Evolutionary conservation across 1,140 invertebrate genomes (phyloP).

Genomic region (Calephelis virginiensis): DNA sequence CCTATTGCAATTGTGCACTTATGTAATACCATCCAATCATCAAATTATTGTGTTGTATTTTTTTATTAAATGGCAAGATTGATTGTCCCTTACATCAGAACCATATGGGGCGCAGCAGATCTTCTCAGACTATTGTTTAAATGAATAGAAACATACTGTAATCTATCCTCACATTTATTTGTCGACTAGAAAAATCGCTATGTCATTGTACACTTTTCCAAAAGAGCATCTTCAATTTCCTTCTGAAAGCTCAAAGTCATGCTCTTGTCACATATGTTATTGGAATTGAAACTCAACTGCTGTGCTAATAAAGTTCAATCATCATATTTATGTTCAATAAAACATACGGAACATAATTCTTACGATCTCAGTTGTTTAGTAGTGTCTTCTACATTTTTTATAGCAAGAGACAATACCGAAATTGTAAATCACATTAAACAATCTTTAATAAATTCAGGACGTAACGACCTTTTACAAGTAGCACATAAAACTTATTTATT

Average conservation of each 20-base stretch:
- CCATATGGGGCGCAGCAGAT: too few relatives aligned
- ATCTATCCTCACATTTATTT: constrained; percentile 29
- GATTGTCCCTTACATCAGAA: too few relatives aligned
- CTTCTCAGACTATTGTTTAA: neutral
- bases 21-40: too few relatives aligned
- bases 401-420: too few relatives aligned
- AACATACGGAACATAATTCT: constrained; percentile 38
- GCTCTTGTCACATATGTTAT: constrained; percentile 60
- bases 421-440: too few relatives aligned
- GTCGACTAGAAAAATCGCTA: constrained; percentile 46
- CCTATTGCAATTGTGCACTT: too few relatives aligned
- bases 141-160: neutral
- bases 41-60: too few relatives aligned
- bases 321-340: constrained; percentile 38
- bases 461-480: too few relatives aligned
- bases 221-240: constrained; percentile 67
- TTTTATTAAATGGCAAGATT: too few relatives aligned
- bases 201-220: constrained; percentile 61
- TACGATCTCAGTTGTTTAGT: neutral
- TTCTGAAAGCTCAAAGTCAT: constrained; percentile 55
- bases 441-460: too few relatives aligned
- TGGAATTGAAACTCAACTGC: constrained; percentile 46
- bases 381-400: too few relatives aligned
- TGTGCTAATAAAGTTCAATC: constrained; percentile 48
- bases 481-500: too few relatives aligned